Conservation (phyloP, 2,797 vertebrate genomes). For the Rhinichthys osculus region DNA sequence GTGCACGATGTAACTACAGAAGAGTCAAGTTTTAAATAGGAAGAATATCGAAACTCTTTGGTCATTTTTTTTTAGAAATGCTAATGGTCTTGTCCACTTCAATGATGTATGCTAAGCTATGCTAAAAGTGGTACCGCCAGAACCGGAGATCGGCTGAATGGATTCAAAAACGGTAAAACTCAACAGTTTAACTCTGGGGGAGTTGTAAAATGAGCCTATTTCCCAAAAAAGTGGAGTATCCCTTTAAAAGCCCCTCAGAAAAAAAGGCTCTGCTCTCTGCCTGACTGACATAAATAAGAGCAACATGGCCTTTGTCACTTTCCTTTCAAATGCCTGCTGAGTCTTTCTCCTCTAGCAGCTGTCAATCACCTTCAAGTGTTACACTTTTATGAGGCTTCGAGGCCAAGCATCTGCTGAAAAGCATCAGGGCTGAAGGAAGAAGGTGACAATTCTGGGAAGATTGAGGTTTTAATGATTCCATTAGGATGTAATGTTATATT, state of each 20-base stretch:
- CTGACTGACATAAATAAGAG: conserved; percentile 25
- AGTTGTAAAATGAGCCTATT: too few species aligned
- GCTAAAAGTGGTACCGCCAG: too few species aligned
- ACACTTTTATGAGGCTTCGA: conserved; percentile 6
- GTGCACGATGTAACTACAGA: too few species aligned
- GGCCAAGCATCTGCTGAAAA: conserved; percentile 13
- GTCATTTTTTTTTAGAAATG: too few species aligned
- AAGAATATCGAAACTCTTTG: too few species aligned
- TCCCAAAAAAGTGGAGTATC: too few species aligned
- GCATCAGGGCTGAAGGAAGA: not conserved
- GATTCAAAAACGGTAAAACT: too few species aligned
- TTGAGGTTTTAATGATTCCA: not conserved
- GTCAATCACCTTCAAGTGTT: conserved; percentile 33
- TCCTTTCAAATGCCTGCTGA: conserved; percentile 11
- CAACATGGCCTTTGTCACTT: conserved; percentile 20
- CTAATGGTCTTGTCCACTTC: too few species aligned
- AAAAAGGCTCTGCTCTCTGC: not conserved
- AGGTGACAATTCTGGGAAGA: not conserved
- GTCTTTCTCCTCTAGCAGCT: conserved; percentile 27
- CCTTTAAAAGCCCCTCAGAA: not conserved
- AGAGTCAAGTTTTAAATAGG: too few species aligned
- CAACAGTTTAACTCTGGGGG: too few species aligned
- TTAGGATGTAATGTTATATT: not conserved
- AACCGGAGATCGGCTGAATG: too few species aligned
- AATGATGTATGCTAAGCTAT: too few species aligned